Conservation (phyloP, 2,888 invertebrate genomes). For the Noctua comes region DNA sequence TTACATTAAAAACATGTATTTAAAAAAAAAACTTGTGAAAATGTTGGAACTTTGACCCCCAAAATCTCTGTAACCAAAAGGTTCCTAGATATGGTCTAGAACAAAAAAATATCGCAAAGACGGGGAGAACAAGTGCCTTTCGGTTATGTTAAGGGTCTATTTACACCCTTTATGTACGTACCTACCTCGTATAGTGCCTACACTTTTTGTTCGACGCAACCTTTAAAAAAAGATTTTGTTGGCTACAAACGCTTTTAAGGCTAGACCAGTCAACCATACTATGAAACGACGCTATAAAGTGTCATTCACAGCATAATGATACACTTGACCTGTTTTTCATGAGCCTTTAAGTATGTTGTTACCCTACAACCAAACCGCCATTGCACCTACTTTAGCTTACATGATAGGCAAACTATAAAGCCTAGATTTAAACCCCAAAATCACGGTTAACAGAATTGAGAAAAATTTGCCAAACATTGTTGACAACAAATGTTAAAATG, state of each 20-base stretch:
- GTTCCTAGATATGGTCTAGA: too few species aligned
- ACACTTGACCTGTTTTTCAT: slow-evolving; percentile 44
- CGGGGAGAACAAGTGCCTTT: too few species aligned
- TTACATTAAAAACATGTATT: too few species aligned
- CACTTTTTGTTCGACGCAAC: background rate
- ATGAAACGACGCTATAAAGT: slow-evolving; percentile 37
- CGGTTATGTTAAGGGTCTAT: too few species aligned
- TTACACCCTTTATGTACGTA: too few species aligned
- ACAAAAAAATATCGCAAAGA: too few species aligned
- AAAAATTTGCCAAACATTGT: background rate
- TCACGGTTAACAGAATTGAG: background rate
- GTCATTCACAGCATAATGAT: slow-evolving; percentile 40
- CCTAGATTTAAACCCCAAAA: background rate
- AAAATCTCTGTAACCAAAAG: too few species aligned
- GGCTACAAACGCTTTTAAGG: slow-evolving; percentile 7
- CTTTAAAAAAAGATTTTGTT: background rate
- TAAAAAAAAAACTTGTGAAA: too few species aligned
- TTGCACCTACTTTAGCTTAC: background rate
- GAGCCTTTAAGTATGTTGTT: slow-evolving; percentile 6
- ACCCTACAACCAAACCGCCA: background rate
- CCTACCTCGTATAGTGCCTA: background rate
- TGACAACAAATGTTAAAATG: background rate
- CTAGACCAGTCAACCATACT: slow-evolving; percentile 7
- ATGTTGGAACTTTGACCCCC: too few species aligned
- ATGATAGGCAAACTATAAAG: background rate